These are phyloP conservation scores for Pseudorhombus dupliciocellatus DNA, from an alignment of 2,113 vertebrate species.

Conservation along the genomic window DNA sequence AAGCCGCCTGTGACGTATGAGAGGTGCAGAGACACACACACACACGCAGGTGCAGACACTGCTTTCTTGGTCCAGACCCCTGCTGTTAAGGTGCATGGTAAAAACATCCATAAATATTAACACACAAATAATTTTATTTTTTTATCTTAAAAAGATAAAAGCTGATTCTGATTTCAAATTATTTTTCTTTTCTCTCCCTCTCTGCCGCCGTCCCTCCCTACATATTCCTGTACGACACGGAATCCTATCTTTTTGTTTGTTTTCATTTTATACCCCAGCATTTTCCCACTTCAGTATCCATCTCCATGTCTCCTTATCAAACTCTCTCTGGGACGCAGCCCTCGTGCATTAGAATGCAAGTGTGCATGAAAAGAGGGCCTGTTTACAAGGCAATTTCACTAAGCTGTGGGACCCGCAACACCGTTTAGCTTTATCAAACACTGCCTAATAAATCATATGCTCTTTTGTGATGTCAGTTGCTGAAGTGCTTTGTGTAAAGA, in stretches of 20 bases:
- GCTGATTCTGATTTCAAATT: conserved; percentile 20
- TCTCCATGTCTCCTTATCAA: conserved; percentile 75
- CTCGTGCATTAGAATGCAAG: conserved; percentile 73
- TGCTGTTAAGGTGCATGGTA: conserved; percentile 15
- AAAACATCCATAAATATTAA: conserved; percentile 20
- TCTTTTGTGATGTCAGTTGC: conserved; percentile 95
- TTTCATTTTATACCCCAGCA: conserved; percentile 22
- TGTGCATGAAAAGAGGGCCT: conserved; percentile 76
- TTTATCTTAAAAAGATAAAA: conserved; percentile 6
- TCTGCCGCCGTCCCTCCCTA: not conserved
- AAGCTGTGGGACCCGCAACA: conserved; percentile 89
- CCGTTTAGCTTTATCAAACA: conserved; percentile 91
- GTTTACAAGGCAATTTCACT: conserved; percentile 92
- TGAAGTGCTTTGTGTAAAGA: conserved; percentile 88
- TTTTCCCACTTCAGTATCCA: conserved; percentile 61
- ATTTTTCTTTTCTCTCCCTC: conserved; percentile 4
- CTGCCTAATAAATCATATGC: conserved; percentile 98
- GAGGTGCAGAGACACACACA: conserved; percentile 28
- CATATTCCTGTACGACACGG: conserved; percentile 19
- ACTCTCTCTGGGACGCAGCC: conserved; percentile 67
- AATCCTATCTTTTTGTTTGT: conserved; percentile 29
- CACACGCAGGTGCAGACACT: conserved; percentile 40
- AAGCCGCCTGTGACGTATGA: conserved; percentile 60
- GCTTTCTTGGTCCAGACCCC: conserved; percentile 18
- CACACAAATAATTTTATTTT: not conserved